Evolutionary conservation across 2,797 vertebrate genomes (phyloP), one percentile per base, ranked within the genome.

Genomic region (Podarcis lilfordi): DNA sequence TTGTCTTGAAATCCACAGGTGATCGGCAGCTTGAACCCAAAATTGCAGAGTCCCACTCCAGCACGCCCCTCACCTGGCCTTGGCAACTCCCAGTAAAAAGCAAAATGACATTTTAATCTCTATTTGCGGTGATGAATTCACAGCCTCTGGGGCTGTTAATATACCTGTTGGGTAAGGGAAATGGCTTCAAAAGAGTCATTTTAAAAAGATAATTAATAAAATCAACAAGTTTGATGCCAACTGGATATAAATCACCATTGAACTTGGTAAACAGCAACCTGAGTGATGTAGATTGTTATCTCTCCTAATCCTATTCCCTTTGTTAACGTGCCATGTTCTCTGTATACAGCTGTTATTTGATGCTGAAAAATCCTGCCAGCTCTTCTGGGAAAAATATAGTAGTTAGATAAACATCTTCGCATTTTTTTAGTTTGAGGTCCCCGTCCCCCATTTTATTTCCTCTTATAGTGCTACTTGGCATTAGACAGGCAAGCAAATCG

Each of bases 271-370:
- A 4, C 80, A 86, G 19, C 37, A 64, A 68, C 10, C 11, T 76
- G 71, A 2, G 2, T 19, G 43, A 2, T 81, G 0, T 59, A 84
- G 83, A 78, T 71, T 9, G 64, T 2, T 86, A 21, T 77, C 61
- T 84, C 17, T 82, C 61, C 0, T 82, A 81, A 85, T 85, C 29
- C 0, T 82, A 79, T 86, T 85, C 29, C 19, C 86, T 93, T 89
- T 88, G 32, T 69, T 90, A 84, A 55, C 68, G 13, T 84, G 80
- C 68, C n/a, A 85, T 79, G 3, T 74, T 64, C 43, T 84, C 29
- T 0, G 0, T 72, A 88, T 81, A 81, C 86, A 13, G 7, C 88
- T 10, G 8, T 75, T 80, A 79, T 90, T 89, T 88, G 45, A 71
- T 37, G 0, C 64, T 79, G 45, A 90, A 45, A 85, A 91, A 59